These are phyloP conservation scores for Acrobasis suavella DNA, from an alignment of 2,888 invertebrate species.

Conservation along the genomic window DNA sequence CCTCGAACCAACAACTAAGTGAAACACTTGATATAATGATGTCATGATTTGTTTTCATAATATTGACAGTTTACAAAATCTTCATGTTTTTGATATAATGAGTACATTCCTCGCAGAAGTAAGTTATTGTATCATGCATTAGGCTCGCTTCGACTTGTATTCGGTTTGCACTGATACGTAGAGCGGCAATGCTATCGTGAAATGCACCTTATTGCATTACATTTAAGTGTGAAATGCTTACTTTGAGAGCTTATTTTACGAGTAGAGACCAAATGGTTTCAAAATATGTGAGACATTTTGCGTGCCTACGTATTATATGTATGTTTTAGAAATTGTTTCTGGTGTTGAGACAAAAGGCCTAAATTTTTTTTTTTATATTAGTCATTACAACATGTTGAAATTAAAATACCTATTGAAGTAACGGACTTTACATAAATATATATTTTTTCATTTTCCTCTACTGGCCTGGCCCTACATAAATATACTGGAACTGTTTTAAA, in stretches of 20 bases:
- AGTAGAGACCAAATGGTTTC: neutral
- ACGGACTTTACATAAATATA: too few species aligned
- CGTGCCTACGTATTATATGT: neutral
- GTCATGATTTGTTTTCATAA: too few species aligned
- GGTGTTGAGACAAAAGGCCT: neutral
- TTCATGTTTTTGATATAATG: too few species aligned
- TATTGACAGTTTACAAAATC: too few species aligned
- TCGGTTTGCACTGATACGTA: constrained; percentile 43
- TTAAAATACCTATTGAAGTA: too few species aligned
- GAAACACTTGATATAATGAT: too few species aligned
- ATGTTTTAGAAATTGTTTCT: neutral
- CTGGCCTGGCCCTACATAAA: too few species aligned
- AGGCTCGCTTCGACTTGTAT: constrained; percentile 31
- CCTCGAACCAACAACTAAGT: too few species aligned
- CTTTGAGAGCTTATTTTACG: neutral
- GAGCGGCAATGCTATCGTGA: constrained; percentile 26
- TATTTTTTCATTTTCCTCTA: too few species aligned
- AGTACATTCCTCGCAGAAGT: neutral
- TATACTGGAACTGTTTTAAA: too few species aligned
- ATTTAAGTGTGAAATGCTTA: constrained; percentile 21
- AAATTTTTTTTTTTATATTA: neutral
- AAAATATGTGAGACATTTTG: neutral
- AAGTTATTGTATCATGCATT: neutral
- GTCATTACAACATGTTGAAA: too few species aligned
- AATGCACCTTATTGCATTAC: constrained; percentile 29